phyloP scores from a whole-genome alignment of 2,113 vertebrate species.

The Elephantulus edwardii region DNA sequence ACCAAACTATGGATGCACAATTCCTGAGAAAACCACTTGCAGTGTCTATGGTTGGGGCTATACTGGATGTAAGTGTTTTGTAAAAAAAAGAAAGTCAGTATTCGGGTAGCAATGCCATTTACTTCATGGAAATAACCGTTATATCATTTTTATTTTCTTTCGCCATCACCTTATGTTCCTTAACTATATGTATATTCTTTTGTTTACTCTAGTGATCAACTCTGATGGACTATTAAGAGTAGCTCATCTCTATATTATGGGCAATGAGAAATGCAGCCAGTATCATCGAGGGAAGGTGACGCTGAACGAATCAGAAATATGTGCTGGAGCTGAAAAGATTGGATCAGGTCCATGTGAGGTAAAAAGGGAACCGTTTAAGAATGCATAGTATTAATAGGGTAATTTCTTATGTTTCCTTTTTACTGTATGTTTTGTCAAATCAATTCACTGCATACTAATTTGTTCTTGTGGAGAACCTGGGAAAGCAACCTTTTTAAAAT shows the following conservation, averaged over 20 bases:
- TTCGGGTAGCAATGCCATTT: not conserved
- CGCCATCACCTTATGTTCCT: not conserved
- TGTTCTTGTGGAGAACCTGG: not conserved
- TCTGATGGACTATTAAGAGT: conserved; percentile 91
- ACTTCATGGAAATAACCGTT: not conserved
- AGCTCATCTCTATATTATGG: conserved; percentile 91
- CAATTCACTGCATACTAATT: not conserved
- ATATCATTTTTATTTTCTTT: not conserved
- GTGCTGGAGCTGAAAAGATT: conserved; percentile 92
- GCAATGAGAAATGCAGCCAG: conserved; percentile 91
- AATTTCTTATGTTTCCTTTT: not conserved
- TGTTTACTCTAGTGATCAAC: conserved; percentile 86
- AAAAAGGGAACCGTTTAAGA: conserved; percentile 61
- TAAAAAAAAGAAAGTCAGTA: conserved; percentile 62
- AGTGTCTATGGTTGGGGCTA: conserved; percentile 98
- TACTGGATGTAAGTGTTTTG: conserved; percentile 93
- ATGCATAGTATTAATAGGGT: not conserved
- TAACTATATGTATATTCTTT: conserved; percentile 17
- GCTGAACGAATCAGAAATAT: conserved; percentile 94
- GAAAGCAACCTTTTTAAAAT: not conserved
- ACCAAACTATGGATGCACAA: conserved; percentile 93
- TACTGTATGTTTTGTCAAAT: conserved; percentile 16
- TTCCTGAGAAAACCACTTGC: conserved; percentile 92
- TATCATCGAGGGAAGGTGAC: conserved; percentile 92
- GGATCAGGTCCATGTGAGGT: conserved; percentile 97